Evolutionary conservation across 2,888 invertebrate species (phyloP).

Genomic region (Lasioglossum leucozonium): DNA sequence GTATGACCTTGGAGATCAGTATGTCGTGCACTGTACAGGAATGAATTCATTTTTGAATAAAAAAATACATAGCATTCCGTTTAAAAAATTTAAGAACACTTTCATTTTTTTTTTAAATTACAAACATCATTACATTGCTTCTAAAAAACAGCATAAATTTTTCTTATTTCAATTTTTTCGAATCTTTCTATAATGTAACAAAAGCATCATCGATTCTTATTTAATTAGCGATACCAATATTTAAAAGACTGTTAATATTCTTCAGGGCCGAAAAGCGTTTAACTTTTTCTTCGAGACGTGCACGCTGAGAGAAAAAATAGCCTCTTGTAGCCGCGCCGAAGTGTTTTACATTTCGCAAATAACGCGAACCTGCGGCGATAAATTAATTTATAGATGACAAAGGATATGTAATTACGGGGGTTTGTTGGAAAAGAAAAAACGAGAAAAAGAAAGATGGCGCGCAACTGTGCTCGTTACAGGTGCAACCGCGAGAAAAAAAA

Average conservation of each 20-base stretch:
- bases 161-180: too few relatives aligned
- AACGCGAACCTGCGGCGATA: not conserved
- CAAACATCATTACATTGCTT: too few relatives aligned
- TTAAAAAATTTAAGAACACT: too few relatives aligned
- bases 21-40: too few relatives aligned
- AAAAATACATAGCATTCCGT: too few relatives aligned
- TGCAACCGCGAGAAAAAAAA: slow-evolving; percentile 6
- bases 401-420: not conserved
- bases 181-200: too few relatives aligned
- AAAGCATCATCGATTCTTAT: too few relatives aligned
- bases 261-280: not conserved
- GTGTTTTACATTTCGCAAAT: not conserved
- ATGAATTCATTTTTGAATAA: too few relatives aligned
- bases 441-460: not conserved
- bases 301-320: not conserved
- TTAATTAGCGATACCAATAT: too few relatives aligned
- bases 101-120: too few relatives aligned
- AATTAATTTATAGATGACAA: slow-evolving; percentile 14
- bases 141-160: too few relatives aligned
- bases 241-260: not conserved
- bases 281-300: not conserved
- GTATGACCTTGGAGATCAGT: too few relatives aligned
- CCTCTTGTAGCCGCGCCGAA: not conserved
- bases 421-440: not conserved
- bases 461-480: not conserved